Evolutionary conservation across 2,113 vertebrate species (phyloP).

Genomic region (Stigmatopora argus): DNA sequence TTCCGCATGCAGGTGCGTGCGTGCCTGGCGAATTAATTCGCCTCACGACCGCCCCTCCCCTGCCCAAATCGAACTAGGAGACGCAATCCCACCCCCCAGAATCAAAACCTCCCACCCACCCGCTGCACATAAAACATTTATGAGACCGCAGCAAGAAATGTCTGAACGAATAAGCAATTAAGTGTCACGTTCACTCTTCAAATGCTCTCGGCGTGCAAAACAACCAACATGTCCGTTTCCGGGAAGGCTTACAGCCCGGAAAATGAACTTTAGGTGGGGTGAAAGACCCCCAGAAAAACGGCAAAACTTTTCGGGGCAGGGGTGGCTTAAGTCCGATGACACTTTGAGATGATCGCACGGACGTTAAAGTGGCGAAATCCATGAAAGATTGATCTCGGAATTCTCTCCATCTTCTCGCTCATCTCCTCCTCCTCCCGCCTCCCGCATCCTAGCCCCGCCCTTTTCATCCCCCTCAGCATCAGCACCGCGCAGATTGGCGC

Average conservation of each 20-base stretch:
- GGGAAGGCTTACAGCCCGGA: constrained; percentile 8
- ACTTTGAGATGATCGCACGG: constrained; percentile 8
- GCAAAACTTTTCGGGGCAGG: not conserved
- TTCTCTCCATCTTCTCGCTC: constrained; percentile 34
- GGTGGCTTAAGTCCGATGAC: not conserved
- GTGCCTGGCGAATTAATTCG: constrained; percentile 74
- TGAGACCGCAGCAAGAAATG: constrained; percentile 62
- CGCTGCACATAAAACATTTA: constrained; percentile 89
- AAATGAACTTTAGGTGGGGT: constrained; percentile 2
- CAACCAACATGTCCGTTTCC: not conserved
- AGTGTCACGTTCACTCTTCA: constrained; percentile 13
- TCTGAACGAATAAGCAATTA: constrained; percentile 34
- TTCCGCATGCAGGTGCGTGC: constrained; percentile 49
- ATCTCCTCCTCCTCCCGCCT: constrained; percentile 13
- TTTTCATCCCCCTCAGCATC: constrained; percentile 42
- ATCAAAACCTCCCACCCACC: constrained; percentile 68
- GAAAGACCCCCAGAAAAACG: constrained; percentile 5
- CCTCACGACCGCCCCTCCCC: constrained; percentile 75
- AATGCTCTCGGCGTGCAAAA: constrained; percentile 5
- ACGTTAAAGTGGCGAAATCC: constrained; percentile 57
- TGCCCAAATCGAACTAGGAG: constrained; percentile 5
- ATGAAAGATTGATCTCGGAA: constrained; percentile 69
- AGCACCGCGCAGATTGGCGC: constrained; percentile 47
- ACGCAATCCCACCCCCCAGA: constrained; percentile 15
- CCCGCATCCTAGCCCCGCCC: constrained; percentile 53